Evolutionary conservation across 2,797 vertebrate genomes (phyloP).

Genomic region (Peromyscus nudipes): DNA sequence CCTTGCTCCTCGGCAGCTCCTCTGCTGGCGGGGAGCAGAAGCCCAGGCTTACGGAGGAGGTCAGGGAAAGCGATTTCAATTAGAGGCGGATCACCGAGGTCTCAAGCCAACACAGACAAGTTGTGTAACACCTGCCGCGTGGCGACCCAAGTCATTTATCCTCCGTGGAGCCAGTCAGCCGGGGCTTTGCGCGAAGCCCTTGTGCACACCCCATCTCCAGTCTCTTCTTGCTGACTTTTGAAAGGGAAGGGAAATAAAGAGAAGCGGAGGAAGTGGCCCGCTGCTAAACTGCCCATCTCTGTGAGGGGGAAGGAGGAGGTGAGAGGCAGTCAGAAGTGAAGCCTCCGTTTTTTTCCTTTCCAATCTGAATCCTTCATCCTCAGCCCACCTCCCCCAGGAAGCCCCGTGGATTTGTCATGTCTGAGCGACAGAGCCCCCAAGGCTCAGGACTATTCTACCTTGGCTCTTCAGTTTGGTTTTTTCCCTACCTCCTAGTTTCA

Average conservation of each 20-base stretch:
- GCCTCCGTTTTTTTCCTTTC: not conserved
- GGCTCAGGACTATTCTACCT: not conserved
- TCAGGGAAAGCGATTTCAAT: slow-evolving; percentile 90
- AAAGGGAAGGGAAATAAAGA: not conserved
- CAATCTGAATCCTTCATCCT: no score
- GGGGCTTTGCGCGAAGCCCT: slow-evolving; percentile 72
- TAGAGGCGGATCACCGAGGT: slow-evolving; percentile 88
- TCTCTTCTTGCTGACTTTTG: slow-evolving; percentile 33
- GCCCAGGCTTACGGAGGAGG: slow-evolving; percentile 87
- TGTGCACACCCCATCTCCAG: not conserved
- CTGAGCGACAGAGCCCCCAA: fast-evolving
- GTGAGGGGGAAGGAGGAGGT: not conserved
- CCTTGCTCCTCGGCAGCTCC: slow-evolving; percentile 78
- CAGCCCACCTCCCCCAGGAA: no score
- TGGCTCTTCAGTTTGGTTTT: not conserved
- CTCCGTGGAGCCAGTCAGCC: slow-evolving; percentile 73
- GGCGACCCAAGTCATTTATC: slow-evolving; percentile 84
- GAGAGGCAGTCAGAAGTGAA: not conserved
- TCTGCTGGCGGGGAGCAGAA: slow-evolving; percentile 83
- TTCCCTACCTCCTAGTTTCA: not conserved
- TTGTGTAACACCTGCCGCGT: slow-evolving; percentile 82
- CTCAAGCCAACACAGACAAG: slow-evolving; percentile 87
- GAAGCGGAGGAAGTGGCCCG: not conserved
- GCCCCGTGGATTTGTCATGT: no score
- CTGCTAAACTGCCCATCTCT: not conserved